These are phyloP conservation scores for Fregetta grallaria DNA, from an alignment of 2,113 vertebrate species.

Conservation along the genomic window DNA sequence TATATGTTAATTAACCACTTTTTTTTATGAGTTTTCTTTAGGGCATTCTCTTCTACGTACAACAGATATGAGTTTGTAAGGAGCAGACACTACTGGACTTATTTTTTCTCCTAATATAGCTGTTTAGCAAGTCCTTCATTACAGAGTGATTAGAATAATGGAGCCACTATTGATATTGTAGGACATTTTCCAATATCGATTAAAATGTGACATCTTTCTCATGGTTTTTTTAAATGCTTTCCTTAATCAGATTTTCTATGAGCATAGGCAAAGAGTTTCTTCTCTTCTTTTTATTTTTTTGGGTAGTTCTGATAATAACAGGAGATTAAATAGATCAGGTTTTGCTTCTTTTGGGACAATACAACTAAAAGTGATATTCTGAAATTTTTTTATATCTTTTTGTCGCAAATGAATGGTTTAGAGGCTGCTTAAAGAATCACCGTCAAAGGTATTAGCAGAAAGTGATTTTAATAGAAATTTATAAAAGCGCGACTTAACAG, in stretches of 20 bases:
- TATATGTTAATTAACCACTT: slow-evolving; percentile 63
- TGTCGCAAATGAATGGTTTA: too few species aligned
- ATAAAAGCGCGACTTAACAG: too few species aligned
- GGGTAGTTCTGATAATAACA: neutral
- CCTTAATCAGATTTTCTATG: neutral
- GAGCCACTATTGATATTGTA: neutral
- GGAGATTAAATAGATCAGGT: neutral
- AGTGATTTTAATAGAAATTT: too few species aligned
- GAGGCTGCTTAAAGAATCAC: too few species aligned
- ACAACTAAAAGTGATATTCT: neutral
- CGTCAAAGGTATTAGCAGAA: too few species aligned
- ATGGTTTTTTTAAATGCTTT: neutral
- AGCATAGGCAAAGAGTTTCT: neutral
- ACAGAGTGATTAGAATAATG: neutral
- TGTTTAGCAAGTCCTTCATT: neutral
- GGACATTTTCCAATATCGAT: neutral
- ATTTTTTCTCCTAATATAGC: neutral
- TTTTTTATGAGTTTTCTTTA: slow-evolving; percentile 41
- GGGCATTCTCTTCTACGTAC: slow-evolving; percentile 11
- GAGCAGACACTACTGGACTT: neutral
- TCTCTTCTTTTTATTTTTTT: neutral
- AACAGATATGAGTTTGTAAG: slow-evolving; percentile 2
- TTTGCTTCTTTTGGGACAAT: neutral
- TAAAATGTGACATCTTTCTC: neutral
- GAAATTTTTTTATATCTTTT: neutral